Base-by-base conservation (phyloP, 2,113 vertebrate genomes). In the Corythaeola cristata region DNA sequence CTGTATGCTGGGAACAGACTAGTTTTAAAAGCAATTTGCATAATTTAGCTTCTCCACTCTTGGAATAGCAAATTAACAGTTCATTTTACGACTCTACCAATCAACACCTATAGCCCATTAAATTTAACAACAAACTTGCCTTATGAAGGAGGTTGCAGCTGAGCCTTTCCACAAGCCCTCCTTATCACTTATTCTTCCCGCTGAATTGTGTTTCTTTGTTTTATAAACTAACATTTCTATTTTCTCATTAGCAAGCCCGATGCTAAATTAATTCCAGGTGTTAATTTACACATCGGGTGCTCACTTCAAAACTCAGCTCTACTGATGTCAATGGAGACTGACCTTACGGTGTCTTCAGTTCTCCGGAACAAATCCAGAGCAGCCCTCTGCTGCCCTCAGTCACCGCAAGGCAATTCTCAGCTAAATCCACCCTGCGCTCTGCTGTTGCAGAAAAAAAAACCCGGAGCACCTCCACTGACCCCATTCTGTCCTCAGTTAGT, bases 11-110 rank as follows among this genome's bases (percentile, higher is more conserved):
- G 53, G 78, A 97, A 73, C 66, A 81, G 88, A 69, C 55, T 55
- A 47, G 90, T 85, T 97, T 96, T 95, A 85, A 97, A 97, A 79
- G 90, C 96, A 96, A 96, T 98, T 98, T 98, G 96, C 98, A 97
- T 98, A 98, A 91, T 97, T 94, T 88, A 88, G 91, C 91, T 95
- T 93, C 97, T 95, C 89, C 90, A 44, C 94, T 96, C 94, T 95
- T 97, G 92, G 91, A 98, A 97, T 68, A 97, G 96, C 96, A 97
- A 98, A 98, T 98, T 98, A 98, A 98, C 96, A 97, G 97, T 97
- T 98, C 97, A 96, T 98, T 98, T 98, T 98, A 97, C 2, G 27
- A 95, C 94, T 96, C 93, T 63, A 96, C 98, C 97, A 98, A 98
- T 98, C 98, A 98, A 96, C 97, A 97, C 96, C 97, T 95, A 95